Evolutionary conservation across 2,113 vertebrate genomes (phyloP).

Genomic region (Microcebus tavaratra): DNA sequence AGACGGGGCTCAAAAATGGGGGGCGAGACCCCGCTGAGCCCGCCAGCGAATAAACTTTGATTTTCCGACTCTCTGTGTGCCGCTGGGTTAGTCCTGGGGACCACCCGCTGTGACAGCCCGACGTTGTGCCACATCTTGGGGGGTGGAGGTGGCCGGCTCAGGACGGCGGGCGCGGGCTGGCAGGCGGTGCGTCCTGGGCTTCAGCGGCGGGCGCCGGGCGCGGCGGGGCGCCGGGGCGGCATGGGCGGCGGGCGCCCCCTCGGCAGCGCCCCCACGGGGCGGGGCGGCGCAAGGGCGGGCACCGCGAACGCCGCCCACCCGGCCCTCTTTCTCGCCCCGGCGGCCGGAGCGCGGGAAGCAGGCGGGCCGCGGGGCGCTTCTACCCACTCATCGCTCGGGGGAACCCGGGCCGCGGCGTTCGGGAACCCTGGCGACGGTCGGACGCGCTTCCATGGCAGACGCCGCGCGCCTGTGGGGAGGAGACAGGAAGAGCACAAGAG

Average conservation of each 20-base stretch:
- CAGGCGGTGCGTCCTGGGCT: background rate
- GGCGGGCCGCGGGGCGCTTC: background rate
- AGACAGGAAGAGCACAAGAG: background rate
- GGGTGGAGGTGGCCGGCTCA: background rate
- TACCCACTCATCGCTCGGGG: background rate
- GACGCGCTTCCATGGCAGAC: conserved; percentile 59
- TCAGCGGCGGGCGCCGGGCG: background rate
- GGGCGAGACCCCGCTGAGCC: too few species aligned
- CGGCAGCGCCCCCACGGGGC: conserved; percentile 52
- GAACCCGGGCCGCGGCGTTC: background rate
- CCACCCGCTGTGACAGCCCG: conserved; percentile 81
- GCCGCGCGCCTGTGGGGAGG: background rate
- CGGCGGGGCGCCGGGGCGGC: background rate
- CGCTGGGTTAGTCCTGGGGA: too few species aligned
- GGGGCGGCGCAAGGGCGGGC: background rate
- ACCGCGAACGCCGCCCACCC: background rate
- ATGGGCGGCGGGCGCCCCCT: conserved; percentile 37
- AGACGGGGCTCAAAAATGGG: too few species aligned
- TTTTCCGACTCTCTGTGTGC: too few species aligned
- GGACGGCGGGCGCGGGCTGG: background rate
- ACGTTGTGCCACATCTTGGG: conserved; percentile 95
- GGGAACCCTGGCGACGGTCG: background rate
- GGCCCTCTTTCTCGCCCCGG: background rate
- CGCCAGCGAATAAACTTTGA: too few species aligned
- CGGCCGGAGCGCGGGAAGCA: background rate